Base-by-base conservation (phyloP, 2,113 vertebrate genomes). In the Fulmarus glacialis region DNA sequence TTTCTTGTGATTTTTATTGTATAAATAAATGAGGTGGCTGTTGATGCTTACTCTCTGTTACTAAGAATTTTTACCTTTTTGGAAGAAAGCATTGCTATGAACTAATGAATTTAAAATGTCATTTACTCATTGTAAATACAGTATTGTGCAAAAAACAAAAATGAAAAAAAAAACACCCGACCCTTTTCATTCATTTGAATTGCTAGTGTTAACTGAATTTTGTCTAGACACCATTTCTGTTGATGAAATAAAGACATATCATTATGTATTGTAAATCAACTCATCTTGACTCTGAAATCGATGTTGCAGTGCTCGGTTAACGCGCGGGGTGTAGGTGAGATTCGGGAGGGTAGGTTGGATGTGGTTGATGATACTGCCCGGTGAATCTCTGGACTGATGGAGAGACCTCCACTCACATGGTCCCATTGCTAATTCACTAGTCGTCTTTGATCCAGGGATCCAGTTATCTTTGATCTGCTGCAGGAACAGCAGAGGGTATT, bases 221-320 rank as follows among this genome's bases (percentile, higher is more conserved):
- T 99, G 99, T 99, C 99, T 99, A 99, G 99, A 99, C 99, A 99
- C 99, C 99, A 99, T 99, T 99, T 99, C 99, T 99, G 99, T 99
- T 99, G 98, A 99, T 99, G 99, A 99, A 99, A 99, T 99, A 99
- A 99, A 99, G 99, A 99, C 99, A 99, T 99, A 99, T 99, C 99
- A 99, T 98, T 98, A 98, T 99, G 98, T 99, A 99, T 98, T 98
- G 98, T 98, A 98, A 94, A 90, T 64, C 0, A 34, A 48, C 74
- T 95, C 94, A 48, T 94, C 82, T 88, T 89, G 82, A 45, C 88
- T 97, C 82, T 74, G 80, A 94, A 92, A 48, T 74, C 21, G 1
- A 14, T 85, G 52, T 45, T 77, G 32, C n/a, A 8, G 24, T 40
- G 17, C 79, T 75, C 29, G 0, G 47, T 47, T 48, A 58, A 52